Evolutionary conservation across 1,140 invertebrate genomes (phyloP).

Genomic region (Rhynchophorus ferrugineus): DNA sequence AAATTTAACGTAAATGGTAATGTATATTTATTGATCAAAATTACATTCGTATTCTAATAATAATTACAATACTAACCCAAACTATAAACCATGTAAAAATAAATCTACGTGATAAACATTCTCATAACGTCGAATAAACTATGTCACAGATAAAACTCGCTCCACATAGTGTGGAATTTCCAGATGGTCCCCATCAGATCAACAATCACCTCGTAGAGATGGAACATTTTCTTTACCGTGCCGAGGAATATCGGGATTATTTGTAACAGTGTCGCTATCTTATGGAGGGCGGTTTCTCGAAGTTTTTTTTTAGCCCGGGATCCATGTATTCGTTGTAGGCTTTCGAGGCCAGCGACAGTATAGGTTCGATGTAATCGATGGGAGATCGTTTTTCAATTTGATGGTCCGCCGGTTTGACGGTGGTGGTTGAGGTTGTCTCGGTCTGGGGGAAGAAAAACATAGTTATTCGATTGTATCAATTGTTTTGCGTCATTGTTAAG

Average conservation of each 20-base stretch:
- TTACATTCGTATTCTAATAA: too few relatives aligned
- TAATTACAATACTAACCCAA: too few relatives aligned
- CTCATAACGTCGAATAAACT: too few relatives aligned
- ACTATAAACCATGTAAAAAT: too few relatives aligned
- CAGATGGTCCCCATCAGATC: slow-evolving; percentile 3
- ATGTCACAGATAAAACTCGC: neutral
- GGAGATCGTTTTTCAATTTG: slow-evolving; percentile 24
- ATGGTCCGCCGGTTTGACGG: too few relatives aligned
- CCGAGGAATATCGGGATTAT: slow-evolving; percentile 22
- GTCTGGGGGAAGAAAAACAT: neutral
- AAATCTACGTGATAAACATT: neutral
- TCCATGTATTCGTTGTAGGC: slow-evolving; percentile 31
- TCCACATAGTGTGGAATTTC: slow-evolving; percentile 10
- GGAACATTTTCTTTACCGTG: slow-evolving; percentile 11
- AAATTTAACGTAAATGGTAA: too few relatives aligned
- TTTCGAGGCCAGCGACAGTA: slow-evolving; percentile 22
- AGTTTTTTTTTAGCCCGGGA: slow-evolving; percentile 34
- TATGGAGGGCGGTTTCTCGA: slow-evolving; percentile 29
- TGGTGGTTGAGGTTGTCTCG: too few relatives aligned
- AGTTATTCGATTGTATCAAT: too few relatives aligned
- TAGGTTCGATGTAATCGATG: slow-evolving; percentile 26
- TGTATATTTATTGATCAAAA: too few relatives aligned
- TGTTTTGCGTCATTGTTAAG: too few relatives aligned
- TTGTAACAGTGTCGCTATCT: slow-evolving; percentile 28
- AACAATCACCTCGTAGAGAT: slow-evolving; percentile 10